A percentile compares a stretch with the other conserved stretches of the same genome.
Conservation (phyloP, 1,140 invertebrate species). For the Cotesia typhae region DNA sequence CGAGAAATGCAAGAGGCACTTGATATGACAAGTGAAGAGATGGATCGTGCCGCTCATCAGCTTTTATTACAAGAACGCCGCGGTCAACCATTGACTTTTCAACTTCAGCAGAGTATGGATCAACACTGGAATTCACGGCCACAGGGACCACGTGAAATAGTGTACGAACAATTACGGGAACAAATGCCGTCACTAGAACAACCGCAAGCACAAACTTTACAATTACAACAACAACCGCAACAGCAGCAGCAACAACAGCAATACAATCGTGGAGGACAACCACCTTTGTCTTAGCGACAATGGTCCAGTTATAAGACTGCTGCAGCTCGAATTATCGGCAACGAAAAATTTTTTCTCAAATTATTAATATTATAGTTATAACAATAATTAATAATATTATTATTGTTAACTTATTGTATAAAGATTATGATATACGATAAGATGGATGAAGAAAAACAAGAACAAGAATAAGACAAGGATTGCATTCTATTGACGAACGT, state of each 20-base stretch:
- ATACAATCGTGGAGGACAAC: conserved; percentile 42
- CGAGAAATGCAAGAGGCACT: conserved; percentile 94
- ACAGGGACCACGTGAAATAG: conserved; percentile 45
- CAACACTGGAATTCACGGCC: conserved; percentile 48
- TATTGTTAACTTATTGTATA: conserved; percentile 17
- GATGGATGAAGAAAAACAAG: background rate
- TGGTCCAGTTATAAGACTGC: conserved; percentile 10
- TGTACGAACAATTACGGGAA: conserved; percentile 54
- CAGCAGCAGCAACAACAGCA: conserved; percentile 45
- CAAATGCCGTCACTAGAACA: conserved; percentile 46
- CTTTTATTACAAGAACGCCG: conserved; percentile 72
- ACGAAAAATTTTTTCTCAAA: conserved; percentile 23
- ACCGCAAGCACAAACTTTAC: conserved; percentile 44
- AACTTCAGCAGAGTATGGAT: conserved; percentile 54
- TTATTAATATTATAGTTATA: conserved; percentile 13
- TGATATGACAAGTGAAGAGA: conserved; percentile 94
- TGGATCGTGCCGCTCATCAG: conserved; percentile 86
- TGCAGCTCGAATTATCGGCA: conserved; percentile 23
- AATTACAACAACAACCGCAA: conserved; percentile 44
- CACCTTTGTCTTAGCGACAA: conserved; percentile 49
- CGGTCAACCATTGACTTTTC: conserved; percentile 57
- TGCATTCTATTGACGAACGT: no score
- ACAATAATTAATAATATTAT: background rate
- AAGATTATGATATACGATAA: background rate
- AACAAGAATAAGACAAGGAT: background rate